Conservation (phyloP, 2,888 invertebrate genomes). For the Microctonus hyperodae region DNA sequence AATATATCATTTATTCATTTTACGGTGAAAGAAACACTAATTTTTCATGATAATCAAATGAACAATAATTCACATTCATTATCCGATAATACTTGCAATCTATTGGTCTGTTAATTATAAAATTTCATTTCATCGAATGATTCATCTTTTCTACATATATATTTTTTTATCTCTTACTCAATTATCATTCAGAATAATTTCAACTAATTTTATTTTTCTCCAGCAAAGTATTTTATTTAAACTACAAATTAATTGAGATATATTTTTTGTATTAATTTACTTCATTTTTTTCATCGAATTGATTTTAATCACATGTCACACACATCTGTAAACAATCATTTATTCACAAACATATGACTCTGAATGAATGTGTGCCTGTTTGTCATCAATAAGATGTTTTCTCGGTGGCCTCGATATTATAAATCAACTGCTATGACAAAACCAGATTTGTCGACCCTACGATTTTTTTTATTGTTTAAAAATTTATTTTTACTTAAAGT, state of each 20-base stretch:
- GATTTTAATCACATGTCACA: background rate
- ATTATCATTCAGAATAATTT: background rate
- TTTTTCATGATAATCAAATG: background rate
- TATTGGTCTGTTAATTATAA: too few species aligned
- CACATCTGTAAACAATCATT: constrained; percentile 16
- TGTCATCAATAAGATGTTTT: constrained; percentile 46
- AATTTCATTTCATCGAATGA: background rate
- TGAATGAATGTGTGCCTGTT: constrained; percentile 60
- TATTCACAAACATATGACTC: constrained; percentile 37
- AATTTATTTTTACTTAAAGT: constrained; percentile 4
- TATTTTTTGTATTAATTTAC: background rate
- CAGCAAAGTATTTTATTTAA: too few species aligned
- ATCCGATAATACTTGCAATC: background rate
- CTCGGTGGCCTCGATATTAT: constrained; percentile 48
- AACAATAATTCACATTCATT: constrained; percentile 5
- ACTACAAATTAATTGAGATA: too few species aligned
- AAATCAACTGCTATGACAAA: constrained; percentile 62
- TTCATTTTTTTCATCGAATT: background rate
- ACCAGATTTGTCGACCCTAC: constrained; percentile 56
- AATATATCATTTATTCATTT: background rate
- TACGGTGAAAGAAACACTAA: background rate
- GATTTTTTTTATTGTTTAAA: constrained; percentile 8
- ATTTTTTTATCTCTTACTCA: background rate
- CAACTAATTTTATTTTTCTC: too few species aligned
- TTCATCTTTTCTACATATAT: background rate